Percentiles rank a stretch among this genome's conserved stretches.
Conservation (phyloP, 2,113 vertebrate genomes). For the Campylorhamphus procurvoides region DNA sequence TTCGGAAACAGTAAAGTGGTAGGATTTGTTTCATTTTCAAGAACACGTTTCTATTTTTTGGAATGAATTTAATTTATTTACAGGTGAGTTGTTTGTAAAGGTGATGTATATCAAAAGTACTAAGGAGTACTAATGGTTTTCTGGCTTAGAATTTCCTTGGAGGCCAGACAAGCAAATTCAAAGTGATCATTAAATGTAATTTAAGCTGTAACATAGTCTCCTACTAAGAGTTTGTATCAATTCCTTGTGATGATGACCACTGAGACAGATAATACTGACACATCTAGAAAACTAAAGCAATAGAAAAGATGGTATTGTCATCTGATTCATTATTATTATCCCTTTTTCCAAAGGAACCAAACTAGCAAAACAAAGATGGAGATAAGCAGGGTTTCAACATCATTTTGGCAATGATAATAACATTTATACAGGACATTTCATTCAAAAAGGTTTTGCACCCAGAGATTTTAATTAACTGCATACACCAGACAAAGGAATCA, state of each 20-base stretch:
- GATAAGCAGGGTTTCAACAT: constrained; percentile 21
- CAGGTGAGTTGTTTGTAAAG: neutral
- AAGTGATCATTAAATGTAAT: neutral
- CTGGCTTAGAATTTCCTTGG: neutral
- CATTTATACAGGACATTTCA: neutral
- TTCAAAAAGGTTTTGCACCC: neutral
- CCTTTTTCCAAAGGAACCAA: neutral
- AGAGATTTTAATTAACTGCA: constrained; percentile 27
- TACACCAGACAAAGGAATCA: neutral
- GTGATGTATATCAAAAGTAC: neutral
- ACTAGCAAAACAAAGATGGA: neutral
- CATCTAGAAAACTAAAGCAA: constrained; percentile 13
- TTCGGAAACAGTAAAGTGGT: neutral
- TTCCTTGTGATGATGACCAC: neutral
- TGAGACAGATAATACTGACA: constrained; percentile 3
- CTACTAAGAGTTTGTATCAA: neutral
- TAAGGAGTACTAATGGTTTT: neutral
- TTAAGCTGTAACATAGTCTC: neutral
- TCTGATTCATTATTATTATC: neutral
- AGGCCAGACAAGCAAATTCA: neutral
- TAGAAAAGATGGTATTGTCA: neutral
- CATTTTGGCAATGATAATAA: neutral
- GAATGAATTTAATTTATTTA: neutral
- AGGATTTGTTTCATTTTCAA: neutral
- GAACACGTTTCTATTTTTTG: neutral